Conservation (phyloP, 2,113 vertebrate genomes). For the Rhinolophus ferrumequinum region DNA sequence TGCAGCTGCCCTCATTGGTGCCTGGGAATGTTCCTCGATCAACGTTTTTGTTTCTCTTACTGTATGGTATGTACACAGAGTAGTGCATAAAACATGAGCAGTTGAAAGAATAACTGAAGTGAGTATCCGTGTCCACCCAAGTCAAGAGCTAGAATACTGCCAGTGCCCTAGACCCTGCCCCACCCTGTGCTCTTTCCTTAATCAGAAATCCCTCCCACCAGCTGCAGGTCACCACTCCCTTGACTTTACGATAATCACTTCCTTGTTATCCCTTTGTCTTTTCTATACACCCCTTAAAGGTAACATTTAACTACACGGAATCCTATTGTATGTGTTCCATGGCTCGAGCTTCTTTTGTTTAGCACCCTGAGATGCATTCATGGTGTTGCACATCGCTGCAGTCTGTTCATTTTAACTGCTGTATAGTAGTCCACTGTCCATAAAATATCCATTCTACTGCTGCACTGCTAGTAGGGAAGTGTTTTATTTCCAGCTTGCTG, state of each 20-base stretch:
- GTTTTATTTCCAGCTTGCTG: neutral
- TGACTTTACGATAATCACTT: neutral
- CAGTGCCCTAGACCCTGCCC: neutral
- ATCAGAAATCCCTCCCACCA: neutral
- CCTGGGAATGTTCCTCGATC: neutral
- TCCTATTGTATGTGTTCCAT: neutral
- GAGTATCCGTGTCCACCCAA: neutral
- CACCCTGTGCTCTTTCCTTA: neutral
- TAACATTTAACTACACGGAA: neutral
- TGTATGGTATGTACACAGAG: neutral
- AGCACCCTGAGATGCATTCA: neutral
- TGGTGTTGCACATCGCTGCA: fast-evolving
- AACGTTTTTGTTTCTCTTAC: neutral
- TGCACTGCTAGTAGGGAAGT: too few relatives aligned
- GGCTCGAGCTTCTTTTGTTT: neutral
- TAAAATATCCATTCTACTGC: neutral
- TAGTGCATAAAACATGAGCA: neutral
- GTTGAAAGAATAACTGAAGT: neutral
- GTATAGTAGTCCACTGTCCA: neutral
- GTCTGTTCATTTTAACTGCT: fast-evolving
- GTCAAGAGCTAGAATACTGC: neutral
- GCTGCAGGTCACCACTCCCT: neutral
- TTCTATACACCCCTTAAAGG: neutral
- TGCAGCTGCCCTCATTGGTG: neutral
- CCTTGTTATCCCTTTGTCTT: neutral